These are phyloP conservation scores for Anguilla anguilla DNA, from an alignment of 2,797 vertebrate species.

Conservation along the genomic window DNA sequence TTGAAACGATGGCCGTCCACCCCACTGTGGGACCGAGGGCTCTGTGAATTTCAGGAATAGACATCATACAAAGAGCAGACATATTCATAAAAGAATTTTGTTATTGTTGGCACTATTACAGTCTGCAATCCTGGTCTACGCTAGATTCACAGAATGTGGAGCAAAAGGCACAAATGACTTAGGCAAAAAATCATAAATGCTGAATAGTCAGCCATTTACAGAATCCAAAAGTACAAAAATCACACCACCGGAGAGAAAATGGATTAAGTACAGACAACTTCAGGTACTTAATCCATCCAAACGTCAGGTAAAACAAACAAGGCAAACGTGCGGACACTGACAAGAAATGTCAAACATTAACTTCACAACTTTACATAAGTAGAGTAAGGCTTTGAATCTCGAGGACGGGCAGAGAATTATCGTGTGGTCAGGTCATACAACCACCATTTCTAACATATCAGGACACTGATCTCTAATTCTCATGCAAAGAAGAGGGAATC, in stretches of 20 bases:
- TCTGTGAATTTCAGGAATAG: not conserved
- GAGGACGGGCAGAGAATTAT: not conserved
- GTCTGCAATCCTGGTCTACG: not conserved
- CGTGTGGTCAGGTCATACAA: not conserved
- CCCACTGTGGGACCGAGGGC: not conserved
- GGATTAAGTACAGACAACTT: conserved; percentile 4
- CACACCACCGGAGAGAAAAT: conserved; percentile 19
- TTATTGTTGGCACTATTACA: not conserved
- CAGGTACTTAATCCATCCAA: no score
- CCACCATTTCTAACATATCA: not conserved
- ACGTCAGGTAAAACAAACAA: conserved; percentile 28
- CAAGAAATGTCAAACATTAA: conserved; percentile 28
- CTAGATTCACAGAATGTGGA: not conserved
- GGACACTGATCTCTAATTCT: not conserved
- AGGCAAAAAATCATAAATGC: not conserved
- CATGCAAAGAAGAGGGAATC: not conserved
- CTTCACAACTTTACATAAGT: conserved; percentile 15
- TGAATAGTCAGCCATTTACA: conserved; percentile 10
- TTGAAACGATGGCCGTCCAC: not conserved
- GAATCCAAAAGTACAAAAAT: conserved; percentile 33
- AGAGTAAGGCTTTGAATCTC: not conserved
- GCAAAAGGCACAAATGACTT: not conserved
- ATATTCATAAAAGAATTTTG: not conserved
- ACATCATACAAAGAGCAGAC: not conserved
- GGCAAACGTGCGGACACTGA: conserved; percentile 18